Percentiles rank a stretch among this genome's conserved stretches.
Conservation (phyloP, 2,888 invertebrate species). For the Slavum lentiscoides region DNA sequence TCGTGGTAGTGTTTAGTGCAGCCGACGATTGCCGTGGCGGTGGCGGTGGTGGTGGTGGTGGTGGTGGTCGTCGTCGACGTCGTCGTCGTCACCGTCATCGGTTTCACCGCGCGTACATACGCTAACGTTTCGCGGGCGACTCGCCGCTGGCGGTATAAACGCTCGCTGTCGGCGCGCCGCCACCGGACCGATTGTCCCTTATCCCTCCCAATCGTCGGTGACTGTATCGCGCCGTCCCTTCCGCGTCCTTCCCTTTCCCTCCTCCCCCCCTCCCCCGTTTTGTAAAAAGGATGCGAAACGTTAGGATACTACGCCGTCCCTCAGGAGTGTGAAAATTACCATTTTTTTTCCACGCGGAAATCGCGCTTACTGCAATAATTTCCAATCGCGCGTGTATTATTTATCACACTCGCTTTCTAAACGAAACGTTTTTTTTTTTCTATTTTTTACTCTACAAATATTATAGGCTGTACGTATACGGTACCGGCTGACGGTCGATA, state of each 20-base stretch:
- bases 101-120: constrained; percentile 28
- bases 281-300: neutral
- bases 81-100: constrained; percentile 9
- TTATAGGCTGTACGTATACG: too few species aligned
- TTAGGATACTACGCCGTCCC: too few species aligned
- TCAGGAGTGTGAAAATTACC: too few species aligned
- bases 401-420: too few species aligned
- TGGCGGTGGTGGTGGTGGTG: too few species aligned
- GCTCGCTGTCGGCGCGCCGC: constrained; percentile 39
- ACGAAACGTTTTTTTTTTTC: too few species aligned
- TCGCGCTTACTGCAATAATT: too few species aligned
- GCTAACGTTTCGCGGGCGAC: constrained; percentile 45
- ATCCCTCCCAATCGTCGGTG: constrained; percentile 20
- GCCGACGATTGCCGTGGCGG: too few species aligned
- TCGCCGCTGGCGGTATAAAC: constrained; percentile 20
- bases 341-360: too few species aligned
- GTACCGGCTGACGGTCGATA: too few species aligned
- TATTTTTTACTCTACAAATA: too few species aligned
- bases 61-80: neutral
- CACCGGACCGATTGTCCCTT: constrained; percentile 22
- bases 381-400: too few species aligned
- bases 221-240: neutral
- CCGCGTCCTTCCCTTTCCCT: neutral
- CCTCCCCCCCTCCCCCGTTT: neutral
- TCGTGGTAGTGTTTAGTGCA: neutral